phyloP scores from a whole-genome alignment of 2,888 invertebrate genomes.

The Rhamphomyia laevipes region DNA sequence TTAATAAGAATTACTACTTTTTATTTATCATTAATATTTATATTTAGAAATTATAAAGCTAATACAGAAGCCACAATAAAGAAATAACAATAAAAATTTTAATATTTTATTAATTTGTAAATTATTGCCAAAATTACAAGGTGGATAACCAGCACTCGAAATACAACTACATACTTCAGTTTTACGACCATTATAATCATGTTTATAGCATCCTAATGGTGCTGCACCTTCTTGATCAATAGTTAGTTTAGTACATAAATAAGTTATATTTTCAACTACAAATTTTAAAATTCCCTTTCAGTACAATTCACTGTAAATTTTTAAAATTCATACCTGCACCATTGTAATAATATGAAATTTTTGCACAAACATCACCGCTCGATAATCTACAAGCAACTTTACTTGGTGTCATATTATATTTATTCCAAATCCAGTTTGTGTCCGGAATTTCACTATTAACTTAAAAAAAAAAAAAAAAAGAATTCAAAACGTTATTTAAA shows the following conservation, averaged over 20 bases:
- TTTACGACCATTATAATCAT: conserved; percentile 40
- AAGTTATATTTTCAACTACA: conserved; percentile 55
- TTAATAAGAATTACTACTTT: too few relatives aligned
- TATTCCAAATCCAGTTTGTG: conserved; percentile 47
- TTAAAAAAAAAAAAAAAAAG: conserved; percentile 20
- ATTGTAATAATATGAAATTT: conserved; percentile 50
- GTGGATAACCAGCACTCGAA: conserved; percentile 32
- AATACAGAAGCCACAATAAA: too few relatives aligned
- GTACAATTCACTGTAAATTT: background rate
- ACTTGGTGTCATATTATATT: conserved; percentile 34
- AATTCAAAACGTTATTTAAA: background rate
- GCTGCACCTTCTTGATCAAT: conserved; percentile 38
- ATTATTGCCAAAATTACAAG: conserved; percentile 35
- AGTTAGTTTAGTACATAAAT: conserved; percentile 54
- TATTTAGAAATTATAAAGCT: too few relatives aligned
- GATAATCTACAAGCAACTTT: conserved; percentile 44
- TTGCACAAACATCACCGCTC: conserved; percentile 50
- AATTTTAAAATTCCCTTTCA: conserved; percentile 3
- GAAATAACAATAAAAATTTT: too few relatives aligned
- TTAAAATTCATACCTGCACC: conserved; percentile 41
- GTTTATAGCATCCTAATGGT: conserved; percentile 47
- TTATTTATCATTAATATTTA: too few relatives aligned
- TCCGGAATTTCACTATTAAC: conserved; percentile 53
- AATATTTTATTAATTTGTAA: too few relatives aligned
- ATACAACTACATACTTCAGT: conserved; percentile 43